A percentile compares a stretch with the other conserved stretches of the same genome.
phyloP scores from a whole-genome alignment of 2,888 invertebrate species.

The Operophtera brumata region DNA sequence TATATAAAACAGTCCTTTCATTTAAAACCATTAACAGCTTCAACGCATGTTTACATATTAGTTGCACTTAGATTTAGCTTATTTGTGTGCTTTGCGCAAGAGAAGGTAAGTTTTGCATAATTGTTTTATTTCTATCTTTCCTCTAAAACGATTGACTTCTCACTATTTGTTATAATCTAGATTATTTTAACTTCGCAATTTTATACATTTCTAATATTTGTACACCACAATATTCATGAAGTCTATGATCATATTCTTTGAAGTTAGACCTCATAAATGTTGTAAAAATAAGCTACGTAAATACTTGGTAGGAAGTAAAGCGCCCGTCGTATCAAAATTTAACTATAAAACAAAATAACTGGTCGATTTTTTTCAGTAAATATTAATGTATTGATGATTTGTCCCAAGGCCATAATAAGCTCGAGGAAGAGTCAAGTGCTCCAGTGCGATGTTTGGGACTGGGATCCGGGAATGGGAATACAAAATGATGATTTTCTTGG shows the following conservation, averaged over 20 bases:
- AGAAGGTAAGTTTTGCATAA: constrained; percentile 23
- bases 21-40: constrained; percentile 29
- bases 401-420: constrained; percentile 87
- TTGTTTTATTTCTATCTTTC: background rate
- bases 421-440: constrained; percentile 87
- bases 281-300: background rate
- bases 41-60: constrained; percentile 24
- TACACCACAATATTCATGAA: constrained; percentile 21
- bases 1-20: constrained; percentile 15
- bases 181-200: background rate
- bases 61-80: constrained; percentile 23
- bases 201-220: background rate
- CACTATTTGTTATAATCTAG: background rate
- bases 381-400: constrained; percentile 60
- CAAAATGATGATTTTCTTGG: constrained; percentile 91
- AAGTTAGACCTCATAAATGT: constrained; percentile 4
- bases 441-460: constrained; percentile 90
- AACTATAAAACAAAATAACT: constrained; percentile 1
- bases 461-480: constrained; percentile 89
- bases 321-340: constrained; percentile 20
- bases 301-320: background rate
- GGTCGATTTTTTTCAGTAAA: background rate
- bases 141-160: background rate
- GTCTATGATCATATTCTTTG: constrained; percentile 6
- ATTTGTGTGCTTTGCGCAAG: constrained; percentile 16